Conservation (phyloP, 2,113 vertebrate species). For the Amblyopsis rosae region DNA sequence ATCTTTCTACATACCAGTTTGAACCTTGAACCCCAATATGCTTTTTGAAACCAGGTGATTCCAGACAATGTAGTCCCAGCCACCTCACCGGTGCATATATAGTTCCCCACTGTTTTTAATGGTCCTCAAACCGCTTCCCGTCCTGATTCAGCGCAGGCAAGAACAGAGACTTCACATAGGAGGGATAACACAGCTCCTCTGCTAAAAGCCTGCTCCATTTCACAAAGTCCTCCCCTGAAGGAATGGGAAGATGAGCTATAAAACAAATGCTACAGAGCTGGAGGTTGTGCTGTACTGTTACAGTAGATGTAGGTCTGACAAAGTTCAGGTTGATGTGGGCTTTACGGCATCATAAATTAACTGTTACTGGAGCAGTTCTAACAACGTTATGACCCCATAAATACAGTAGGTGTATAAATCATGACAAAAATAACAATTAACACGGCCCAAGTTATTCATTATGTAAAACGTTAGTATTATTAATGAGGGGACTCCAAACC, state of each 20-base stretch:
- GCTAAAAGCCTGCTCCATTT: not conserved
- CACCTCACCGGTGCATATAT: slow-evolving; percentile 39
- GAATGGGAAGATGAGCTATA: slow-evolving; percentile 1
- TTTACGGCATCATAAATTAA: no score
- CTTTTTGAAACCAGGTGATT: slow-evolving; percentile 43
- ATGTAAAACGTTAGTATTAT: no score
- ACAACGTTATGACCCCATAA: no score
- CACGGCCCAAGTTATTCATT: no score
- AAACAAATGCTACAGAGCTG: not conserved
- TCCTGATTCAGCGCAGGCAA: slow-evolving; percentile 20
- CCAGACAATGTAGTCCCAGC: slow-evolving; percentile 12
- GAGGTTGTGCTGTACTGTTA: not conserved
- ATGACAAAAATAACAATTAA: no score
- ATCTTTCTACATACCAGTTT: not conserved
- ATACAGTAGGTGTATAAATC: no score
- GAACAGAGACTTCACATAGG: slow-evolving; percentile 40
- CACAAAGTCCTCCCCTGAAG: not conserved
- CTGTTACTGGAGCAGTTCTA: not conserved
- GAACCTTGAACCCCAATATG: slow-evolving; percentile 25
- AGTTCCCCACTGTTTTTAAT: slow-evolving; percentile 33
- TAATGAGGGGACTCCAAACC: not conserved
- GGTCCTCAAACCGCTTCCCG: slow-evolving; percentile 19
- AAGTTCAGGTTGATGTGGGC: not conserved
- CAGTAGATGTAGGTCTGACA: not conserved
- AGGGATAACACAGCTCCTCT: slow-evolving; percentile 20